phyloP scores from a whole-genome alignment of 2,113 vertebrate species.

The Orycteropus afer region DNA sequence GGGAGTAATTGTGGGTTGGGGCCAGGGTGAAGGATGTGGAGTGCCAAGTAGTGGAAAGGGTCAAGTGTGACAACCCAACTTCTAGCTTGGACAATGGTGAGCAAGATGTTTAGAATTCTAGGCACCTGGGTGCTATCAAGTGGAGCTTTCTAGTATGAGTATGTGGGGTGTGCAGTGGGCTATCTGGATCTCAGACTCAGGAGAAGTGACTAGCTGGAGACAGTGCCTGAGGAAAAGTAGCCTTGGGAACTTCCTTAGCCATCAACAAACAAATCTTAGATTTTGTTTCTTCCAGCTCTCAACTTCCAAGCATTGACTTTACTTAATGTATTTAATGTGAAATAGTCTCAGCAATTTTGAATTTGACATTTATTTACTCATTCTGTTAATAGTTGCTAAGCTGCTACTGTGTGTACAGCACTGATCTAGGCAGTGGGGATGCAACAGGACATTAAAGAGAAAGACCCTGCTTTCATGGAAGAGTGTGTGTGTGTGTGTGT shows the following conservation, averaged over 20 bases:
- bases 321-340: neutral
- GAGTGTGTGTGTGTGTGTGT: neutral
- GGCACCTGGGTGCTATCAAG: neutral
- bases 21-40: neutral
- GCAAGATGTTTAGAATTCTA: neutral
- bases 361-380: neutral
- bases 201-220: neutral
- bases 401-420: neutral
- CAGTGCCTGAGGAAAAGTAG: no score
- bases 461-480: neutral
- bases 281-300: neutral
- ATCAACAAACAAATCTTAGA: neutral
- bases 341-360: neutral
- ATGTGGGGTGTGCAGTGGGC: fast-evolving
- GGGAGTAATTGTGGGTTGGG: neutral
- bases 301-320: neutral
- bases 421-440: neutral
- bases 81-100: neutral
- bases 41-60: neutral
- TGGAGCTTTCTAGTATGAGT: no score
- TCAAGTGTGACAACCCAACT: neutral
- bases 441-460: neutral
- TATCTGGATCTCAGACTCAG: neutral
- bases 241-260: no score
- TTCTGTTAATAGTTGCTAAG: neutral